Evolutionary conservation across 30 jellyfish, hydroid and myxozoan species (phyloP).

Genomic region (Cassiopea andromeda): DNA sequence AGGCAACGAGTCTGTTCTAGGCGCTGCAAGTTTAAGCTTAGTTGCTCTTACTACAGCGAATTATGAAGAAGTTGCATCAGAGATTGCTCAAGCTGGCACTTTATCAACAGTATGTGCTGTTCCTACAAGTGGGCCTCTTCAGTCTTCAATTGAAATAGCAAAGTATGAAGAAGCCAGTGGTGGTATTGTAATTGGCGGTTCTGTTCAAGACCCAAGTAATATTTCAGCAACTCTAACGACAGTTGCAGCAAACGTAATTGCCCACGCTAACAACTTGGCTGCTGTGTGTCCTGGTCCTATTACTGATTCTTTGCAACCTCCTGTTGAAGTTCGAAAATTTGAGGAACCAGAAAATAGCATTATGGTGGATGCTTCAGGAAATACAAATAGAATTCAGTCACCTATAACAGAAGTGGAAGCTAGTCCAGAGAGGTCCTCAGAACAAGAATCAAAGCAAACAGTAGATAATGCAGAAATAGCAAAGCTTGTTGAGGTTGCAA

Average conservation of each 20-base stretch:
- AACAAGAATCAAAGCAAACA: constrained; percentile 11
- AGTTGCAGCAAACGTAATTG: constrained; percentile 13
- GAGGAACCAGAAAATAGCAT: not conserved
- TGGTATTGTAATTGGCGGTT: constrained; percentile 25
- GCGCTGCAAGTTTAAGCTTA: constrained; percentile 39
- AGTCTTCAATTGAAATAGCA: not conserved
- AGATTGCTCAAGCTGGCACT: constrained; percentile 11
- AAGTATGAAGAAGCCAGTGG: constrained; percentile 13
- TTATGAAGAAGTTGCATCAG: constrained; percentile 59
- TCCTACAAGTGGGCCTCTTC: not conserved
- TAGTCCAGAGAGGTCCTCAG: not conserved
- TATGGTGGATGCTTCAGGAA: constrained; percentile 18
- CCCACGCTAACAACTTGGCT: constrained; percentile 14
- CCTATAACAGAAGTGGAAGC: constrained; percentile 1
- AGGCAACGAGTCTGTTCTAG: constrained; percentile 14
- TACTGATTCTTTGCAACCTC: not conserved
- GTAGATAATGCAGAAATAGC: constrained; percentile 62
- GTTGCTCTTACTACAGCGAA: constrained; percentile 52
- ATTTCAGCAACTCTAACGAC: not conserved
- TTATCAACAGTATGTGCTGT: constrained; percentile 19
- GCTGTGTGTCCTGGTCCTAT: constrained; percentile 26
- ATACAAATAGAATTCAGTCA: not conserved
- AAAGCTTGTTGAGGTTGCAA: constrained; percentile 61
- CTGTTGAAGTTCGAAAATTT: not conserved
- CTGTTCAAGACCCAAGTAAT: not conserved